phyloP scores from a whole-genome alignment of 2,797 vertebrate species.

The Harpagifer antarcticus region DNA sequence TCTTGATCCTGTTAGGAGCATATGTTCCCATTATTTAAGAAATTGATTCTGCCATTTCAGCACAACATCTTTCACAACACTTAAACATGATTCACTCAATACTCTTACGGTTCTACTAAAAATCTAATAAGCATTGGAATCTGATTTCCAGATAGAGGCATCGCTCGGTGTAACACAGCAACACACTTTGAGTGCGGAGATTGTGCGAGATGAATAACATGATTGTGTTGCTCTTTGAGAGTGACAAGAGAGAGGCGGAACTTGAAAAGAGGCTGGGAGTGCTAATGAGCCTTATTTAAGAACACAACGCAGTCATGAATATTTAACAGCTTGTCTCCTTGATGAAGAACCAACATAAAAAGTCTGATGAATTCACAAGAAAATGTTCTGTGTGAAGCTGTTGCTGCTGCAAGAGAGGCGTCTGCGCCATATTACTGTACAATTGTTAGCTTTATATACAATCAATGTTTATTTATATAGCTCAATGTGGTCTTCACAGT shows the following conservation, averaged over 20 bases:
- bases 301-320: conserved; percentile 82
- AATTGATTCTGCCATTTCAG: conserved; percentile 31
- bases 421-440: neutral
- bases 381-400: conserved; percentile 48
- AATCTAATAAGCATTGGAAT: neutral
- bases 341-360: conserved; percentile 75
- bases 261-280: conserved; percentile 79
- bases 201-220: conserved; percentile 60
- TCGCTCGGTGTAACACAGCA: conserved; percentile 1
- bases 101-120: conserved; percentile 3
- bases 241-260: conserved; percentile 78
- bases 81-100: conserved; percentile 32
- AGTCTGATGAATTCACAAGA: conserved; percentile 67
- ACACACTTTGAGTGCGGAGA: conserved; percentile 38
- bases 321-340: conserved; percentile 80
- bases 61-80: conserved; percentile 10
- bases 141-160: conserved; percentile 34
- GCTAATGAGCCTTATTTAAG: conserved; percentile 88
- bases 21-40: conserved; percentile 26
- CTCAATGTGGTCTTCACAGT: too few species aligned
- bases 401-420: conserved; percentile 20
- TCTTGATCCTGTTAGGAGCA: conserved; percentile 24
- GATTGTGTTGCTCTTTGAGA: conserved; percentile 72
- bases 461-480: neutral
- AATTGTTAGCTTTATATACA: conserved; percentile 11